Evolutionary conservation across 2,888 invertebrate genomes (phyloP).

Genomic region (Leptodirus hochenwartii): DNA sequence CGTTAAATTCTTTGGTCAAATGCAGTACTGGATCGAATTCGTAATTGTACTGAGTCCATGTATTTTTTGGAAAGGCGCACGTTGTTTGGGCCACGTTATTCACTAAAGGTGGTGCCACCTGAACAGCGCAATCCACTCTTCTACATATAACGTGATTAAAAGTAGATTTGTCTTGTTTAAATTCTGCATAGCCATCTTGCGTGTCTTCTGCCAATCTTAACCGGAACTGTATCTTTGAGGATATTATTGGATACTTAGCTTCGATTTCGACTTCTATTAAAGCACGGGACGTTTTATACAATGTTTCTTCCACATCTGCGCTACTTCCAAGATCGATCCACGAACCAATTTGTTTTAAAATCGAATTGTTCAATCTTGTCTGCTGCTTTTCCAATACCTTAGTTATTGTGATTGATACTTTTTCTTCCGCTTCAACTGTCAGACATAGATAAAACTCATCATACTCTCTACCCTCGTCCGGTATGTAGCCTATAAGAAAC

Average conservation of each 20-base stretch:
- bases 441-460: constrained; percentile 55
- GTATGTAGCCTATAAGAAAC: constrained; percentile 46
- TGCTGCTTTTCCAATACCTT: constrained; percentile 32
- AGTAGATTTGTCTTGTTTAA: too few species aligned
- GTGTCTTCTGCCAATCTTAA: constrained; percentile 36
- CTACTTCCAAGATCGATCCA: constrained; percentile 51
- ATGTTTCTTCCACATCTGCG: constrained; percentile 35
- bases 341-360: constrained; percentile 20
- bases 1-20: constrained; percentile 18
- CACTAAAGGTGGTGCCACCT: constrained; percentile 33
- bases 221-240: constrained; percentile 28
- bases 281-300: constrained; percentile 34
- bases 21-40: constrained; percentile 16
- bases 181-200: constrained; percentile 50
- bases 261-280: constrained; percentile 49
- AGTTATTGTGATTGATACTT: constrained; percentile 31
- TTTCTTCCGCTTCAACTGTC: constrained; percentile 34
- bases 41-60: constrained; percentile 48
- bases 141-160: too few species aligned
- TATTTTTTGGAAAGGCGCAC: constrained; percentile 46
- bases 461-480: constrained; percentile 36
- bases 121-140: constrained; percentile 37
- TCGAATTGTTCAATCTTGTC: constrained; percentile 13
- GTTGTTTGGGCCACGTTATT: constrained; percentile 43
- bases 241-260: constrained; percentile 36